These are phyloP conservation scores for Vidua chalybeata DNA, from an alignment of 2,113 vertebrate genomes.

Conservation along the genomic window DNA sequence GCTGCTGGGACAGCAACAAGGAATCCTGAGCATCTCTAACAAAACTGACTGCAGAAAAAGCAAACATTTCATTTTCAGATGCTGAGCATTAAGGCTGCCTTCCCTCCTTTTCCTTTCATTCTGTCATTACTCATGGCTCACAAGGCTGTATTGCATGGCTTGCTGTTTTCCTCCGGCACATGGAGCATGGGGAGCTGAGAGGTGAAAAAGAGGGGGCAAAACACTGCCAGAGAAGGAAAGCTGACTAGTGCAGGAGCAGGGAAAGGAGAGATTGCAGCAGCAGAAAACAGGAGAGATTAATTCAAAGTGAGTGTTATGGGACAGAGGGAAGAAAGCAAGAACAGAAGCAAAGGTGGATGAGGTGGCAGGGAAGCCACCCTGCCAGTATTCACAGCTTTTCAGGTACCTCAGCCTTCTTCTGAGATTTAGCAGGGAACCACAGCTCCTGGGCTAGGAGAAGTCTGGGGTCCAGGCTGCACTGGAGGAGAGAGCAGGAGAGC, in stretches of 20 bases:
- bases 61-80: not conserved
- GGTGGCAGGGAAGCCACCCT: not conserved
- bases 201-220: not conserved
- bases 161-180: not conserved
- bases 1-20: not conserved
- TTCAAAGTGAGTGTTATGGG: not conserved
- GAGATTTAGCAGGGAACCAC: not conserved
- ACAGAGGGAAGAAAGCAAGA: not conserved
- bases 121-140: not conserved
- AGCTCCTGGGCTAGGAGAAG: not conserved
- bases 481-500: not conserved
- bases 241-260: not conserved
- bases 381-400: not conserved
- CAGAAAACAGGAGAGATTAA: not conserved
- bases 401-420: not conserved
- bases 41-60: not conserved
- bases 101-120: not conserved
- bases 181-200: not conserved
- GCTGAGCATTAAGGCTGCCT: not conserved
- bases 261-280: not conserved
- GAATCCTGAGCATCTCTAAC: not conserved
- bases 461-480: not conserved
- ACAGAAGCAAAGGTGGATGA: rapidly evolving
- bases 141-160: not conserved
- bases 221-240: not conserved